These are phyloP conservation scores for Leucophenga maculata DNA, from an alignment of 2,888 invertebrate genomes.

Conservation along the genomic window DNA sequence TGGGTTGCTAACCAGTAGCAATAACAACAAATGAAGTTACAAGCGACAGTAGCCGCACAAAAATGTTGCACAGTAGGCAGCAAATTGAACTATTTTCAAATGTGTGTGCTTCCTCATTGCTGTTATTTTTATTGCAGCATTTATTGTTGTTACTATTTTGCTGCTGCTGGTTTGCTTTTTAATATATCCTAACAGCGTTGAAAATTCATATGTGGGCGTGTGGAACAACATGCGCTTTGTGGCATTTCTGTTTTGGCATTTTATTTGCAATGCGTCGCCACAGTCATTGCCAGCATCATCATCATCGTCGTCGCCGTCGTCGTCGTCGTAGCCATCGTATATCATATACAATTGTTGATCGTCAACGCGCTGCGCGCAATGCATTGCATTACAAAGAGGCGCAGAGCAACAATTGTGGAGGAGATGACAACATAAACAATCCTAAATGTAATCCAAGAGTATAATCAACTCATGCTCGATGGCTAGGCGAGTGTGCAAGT, in stretches of 20 bases:
- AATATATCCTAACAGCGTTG: constrained; percentile 32
- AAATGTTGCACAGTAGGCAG: constrained; percentile 56
- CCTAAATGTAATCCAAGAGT: constrained; percentile 67
- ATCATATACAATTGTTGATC: constrained; percentile 59
- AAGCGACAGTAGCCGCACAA: constrained; percentile 25
- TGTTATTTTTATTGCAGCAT: constrained; percentile 30
- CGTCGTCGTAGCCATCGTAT: constrained; percentile 60
- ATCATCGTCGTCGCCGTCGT: constrained; percentile 23
- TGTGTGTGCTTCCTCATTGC: constrained; percentile 54
- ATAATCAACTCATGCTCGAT: constrained; percentile 61
- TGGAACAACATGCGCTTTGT: constrained; percentile 31
- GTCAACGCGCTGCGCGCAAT: constrained; percentile 31
- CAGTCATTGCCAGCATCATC: constrained; percentile 20
- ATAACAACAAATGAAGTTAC: constrained; percentile 18
- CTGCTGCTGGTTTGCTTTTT: neutral
- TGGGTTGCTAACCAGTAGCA: constrained; percentile 16
- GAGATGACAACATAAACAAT: constrained; percentile 67
- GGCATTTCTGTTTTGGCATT: constrained; percentile 35
- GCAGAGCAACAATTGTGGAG: constrained; percentile 60
- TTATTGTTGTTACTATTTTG: constrained; percentile 29
- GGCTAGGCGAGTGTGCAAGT: neutral
- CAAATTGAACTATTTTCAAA: constrained; percentile 65
- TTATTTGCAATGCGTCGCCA: constrained; percentile 14
- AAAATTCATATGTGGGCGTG: constrained; percentile 4
- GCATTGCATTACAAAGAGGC: no score